These are phyloP conservation scores for Oriolus oriolus DNA, from an alignment of 2,113 vertebrate species.

Conservation along the genomic window DNA sequence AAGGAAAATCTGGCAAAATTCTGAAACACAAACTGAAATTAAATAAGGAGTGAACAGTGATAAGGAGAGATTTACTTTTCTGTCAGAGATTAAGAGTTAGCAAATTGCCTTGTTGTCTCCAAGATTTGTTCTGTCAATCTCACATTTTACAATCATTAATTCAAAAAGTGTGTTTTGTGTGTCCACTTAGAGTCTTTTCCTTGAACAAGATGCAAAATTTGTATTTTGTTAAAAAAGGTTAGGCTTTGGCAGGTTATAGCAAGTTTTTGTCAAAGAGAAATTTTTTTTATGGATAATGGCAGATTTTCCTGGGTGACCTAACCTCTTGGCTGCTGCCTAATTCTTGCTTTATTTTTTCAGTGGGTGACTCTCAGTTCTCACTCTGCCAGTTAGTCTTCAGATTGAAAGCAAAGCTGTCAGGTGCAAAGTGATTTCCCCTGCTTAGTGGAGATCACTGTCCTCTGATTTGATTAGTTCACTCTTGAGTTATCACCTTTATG, in stretches of 20 bases:
- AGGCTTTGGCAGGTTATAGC: not conserved
- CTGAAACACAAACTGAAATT: not conserved
- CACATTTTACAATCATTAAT: not conserved
- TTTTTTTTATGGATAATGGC: not conserved
- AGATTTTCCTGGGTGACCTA: not conserved
- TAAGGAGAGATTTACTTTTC: not conserved
- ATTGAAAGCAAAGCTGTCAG: conserved; percentile 52
- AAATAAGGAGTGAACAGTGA: not conserved
- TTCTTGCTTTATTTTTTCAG: not conserved
- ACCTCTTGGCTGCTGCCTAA: conserved; percentile 9
- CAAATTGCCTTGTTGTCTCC: not conserved
- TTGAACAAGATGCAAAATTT: not conserved
- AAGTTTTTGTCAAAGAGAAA: not conserved
- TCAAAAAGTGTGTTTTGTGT: not conserved
- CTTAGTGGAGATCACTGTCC: conserved; percentile 25
- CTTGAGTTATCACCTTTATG: conserved; percentile 5
- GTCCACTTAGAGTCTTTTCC: not conserved
- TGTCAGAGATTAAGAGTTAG: not conserved
- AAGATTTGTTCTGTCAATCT: not conserved
- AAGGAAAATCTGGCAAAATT: not conserved
- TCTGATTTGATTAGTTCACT: conserved; percentile 9
- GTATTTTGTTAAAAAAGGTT: not conserved
- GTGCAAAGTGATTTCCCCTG: conserved; percentile 59
- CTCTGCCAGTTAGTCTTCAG: conserved; percentile 25
- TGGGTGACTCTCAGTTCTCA: conserved; percentile 28